Conservation (phyloP, 2,113 vertebrate genomes). For the Channa argus region DNA sequence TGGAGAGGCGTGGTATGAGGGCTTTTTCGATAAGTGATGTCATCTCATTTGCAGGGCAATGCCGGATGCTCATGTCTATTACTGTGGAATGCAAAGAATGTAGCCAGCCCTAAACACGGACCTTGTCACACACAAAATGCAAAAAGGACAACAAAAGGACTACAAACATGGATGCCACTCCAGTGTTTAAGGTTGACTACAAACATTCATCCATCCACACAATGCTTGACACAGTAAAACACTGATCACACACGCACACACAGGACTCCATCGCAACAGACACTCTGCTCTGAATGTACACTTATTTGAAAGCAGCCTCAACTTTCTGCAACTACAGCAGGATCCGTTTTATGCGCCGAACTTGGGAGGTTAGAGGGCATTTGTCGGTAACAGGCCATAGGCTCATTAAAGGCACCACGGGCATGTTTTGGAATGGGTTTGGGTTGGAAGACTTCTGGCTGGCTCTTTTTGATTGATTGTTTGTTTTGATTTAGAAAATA, state of each 20-base stretch:
- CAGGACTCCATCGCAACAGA: constrained; percentile 74
- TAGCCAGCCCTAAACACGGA: constrained; percentile 88
- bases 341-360: constrained; percentile 60
- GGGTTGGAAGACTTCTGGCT: constrained; percentile 70
- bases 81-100: constrained; percentile 90
- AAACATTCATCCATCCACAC: constrained; percentile 46
- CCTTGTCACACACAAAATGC: constrained; percentile 84
- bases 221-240: constrained; percentile 60
- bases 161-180: constrained; percentile 76
- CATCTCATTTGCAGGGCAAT: constrained; percentile 88
- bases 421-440: constrained; percentile 63
- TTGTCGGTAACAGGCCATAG: constrained; percentile 36
- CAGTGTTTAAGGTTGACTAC: constrained; percentile 80
- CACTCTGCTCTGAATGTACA: constrained; percentile 80
- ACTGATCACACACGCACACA: constrained; percentile 47
- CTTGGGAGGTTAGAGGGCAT: constrained; percentile 45
- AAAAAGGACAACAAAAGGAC: constrained; percentile 82
- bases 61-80: constrained; percentile 88
- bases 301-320: constrained; percentile 70
- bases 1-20: constrained; percentile 81
- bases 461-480: constrained; percentile 59
- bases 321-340: constrained; percentile 57
- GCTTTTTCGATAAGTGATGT: constrained; percentile 88
- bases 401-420: constrained; percentile 50
- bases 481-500: constrained; percentile 70